These are phyloP conservation scores for Noctuana brunneofusca DNA, from an alignment of 2,888 invertebrate genomes.

Conservation along the genomic window DNA sequence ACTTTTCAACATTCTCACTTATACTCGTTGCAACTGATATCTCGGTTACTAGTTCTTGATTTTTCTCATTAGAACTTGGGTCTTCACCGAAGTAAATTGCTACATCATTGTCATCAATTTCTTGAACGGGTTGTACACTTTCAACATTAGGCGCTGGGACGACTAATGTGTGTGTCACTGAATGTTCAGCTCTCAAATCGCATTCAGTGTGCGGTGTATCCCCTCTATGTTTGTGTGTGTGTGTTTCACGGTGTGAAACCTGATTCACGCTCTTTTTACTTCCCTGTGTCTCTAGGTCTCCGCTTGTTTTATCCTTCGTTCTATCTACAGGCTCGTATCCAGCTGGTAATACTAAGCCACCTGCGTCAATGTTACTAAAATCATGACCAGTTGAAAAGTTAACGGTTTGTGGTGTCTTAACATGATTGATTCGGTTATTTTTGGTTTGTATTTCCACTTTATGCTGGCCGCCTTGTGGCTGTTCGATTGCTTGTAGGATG, in stretches of 20 bases:
- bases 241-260: slow-evolving; percentile 47
- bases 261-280: slow-evolving; percentile 46
- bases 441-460: slow-evolving; percentile 34
- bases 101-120: slow-evolving; percentile 82
- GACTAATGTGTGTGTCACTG: slow-evolving; percentile 67
- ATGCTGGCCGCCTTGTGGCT: slow-evolving; percentile 70
- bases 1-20: slow-evolving; percentile 60
- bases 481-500: slow-evolving; percentile 91
- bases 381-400: slow-evolving; percentile 40
- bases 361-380: slow-evolving; percentile 48
- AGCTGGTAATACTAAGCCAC: slow-evolving; percentile 65
- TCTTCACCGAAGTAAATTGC: slow-evolving; percentile 80
- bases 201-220: slow-evolving; percentile 60
- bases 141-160: slow-evolving; percentile 63
- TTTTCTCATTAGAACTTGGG: slow-evolving; percentile 41
- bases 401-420: slow-evolving; percentile 1
- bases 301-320: slow-evolving; percentile 49
- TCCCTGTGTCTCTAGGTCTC: slow-evolving; percentile 60
- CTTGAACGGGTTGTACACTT: slow-evolving; percentile 56
- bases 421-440: slow-evolving; percentile 25
- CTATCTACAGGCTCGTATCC: slow-evolving; percentile 73
- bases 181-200: slow-evolving; percentile 70
- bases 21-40: slow-evolving; percentile 76
- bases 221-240: slow-evolving; percentile 48
- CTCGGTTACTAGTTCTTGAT: slow-evolving; percentile 67